Percentiles rank a stretch among this genome's conserved stretches.
Conservation (phyloP, 2,888 invertebrate genomes). For the Holacanthella duospinosa region DNA sequence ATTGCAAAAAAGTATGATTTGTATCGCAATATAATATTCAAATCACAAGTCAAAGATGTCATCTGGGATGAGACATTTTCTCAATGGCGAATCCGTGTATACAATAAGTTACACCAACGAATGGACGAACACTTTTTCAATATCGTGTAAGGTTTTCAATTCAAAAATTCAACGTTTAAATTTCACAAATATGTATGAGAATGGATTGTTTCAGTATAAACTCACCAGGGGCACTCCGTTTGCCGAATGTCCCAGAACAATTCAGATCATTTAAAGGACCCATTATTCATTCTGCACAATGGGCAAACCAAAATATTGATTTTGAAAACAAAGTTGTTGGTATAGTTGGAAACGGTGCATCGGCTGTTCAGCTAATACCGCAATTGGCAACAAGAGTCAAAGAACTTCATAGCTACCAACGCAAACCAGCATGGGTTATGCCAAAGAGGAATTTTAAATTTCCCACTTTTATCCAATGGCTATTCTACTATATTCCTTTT, state of each 20-base stretch:
- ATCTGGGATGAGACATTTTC: conserved; percentile 17
- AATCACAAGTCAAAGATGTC: background rate
- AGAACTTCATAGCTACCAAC: conserved; percentile 17
- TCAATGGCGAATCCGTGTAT: conserved; percentile 18
- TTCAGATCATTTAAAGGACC: conserved; percentile 22
- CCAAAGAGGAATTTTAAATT: conserved; percentile 3
- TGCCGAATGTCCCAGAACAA: conserved; percentile 23
- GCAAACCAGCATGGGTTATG: conserved; percentile 21
- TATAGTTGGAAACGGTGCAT: conserved; percentile 25
- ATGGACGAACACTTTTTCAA: background rate
- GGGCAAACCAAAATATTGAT: conserved; percentile 18
- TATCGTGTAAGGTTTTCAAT: conserved; percentile 9
- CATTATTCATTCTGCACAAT: conserved; percentile 25
- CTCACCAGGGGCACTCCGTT: conserved; percentile 18
- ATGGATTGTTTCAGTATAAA: conserved; percentile 14
- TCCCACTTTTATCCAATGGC: conserved; percentile 11
- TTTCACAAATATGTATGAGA: too few relatives aligned
- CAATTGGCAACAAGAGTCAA: conserved; percentile 15
- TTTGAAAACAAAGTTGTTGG: conserved; percentile 19
- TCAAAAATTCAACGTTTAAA: too few relatives aligned
- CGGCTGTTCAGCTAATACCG: conserved; percentile 24
- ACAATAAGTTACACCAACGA: conserved; percentile 1
- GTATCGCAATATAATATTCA: conserved; percentile 17
- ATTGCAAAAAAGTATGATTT: conserved; percentile 27
- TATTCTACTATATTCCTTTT: conserved; percentile 19